Evolutionary conservation across 2,797 vertebrate genomes (phyloP), one percentile per base, ranked within the genome.

Genomic region (Siniperca obscura): DNA sequence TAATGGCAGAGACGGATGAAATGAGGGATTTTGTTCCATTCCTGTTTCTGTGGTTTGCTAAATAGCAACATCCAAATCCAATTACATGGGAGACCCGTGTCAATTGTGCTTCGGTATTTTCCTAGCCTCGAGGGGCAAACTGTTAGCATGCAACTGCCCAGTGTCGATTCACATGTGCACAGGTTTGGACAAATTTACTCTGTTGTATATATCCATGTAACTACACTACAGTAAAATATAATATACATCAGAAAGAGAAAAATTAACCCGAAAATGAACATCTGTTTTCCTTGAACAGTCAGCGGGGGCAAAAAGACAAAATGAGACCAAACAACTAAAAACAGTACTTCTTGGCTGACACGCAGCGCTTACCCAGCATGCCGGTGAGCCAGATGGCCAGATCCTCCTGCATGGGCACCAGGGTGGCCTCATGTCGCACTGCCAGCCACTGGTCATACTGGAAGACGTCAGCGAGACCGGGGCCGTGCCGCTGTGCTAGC

Each of bases 371-470:
- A 99, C 98, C 97, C 78, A 99, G 92, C 93, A 99, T 96, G 74
- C 96, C 94, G 7, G 93, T 97, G 11, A 99, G 94, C 98, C 98
- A 99, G 80, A 99, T 98, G 1, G 98, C 96, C 75, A 99, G 94
- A 62, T 99, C 98, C 84, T 99, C 98, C 80, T 97, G 97, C 98
- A 99, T 99, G 52, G 98, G 98, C 83, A 98, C 89, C 87, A 99
- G 88, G 0, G 97, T 96, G 76, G 98, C 98, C 84, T 98, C 97
- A 0, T 99, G 98, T 0, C 98, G 95, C 86, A 99, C 97, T 0
- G 97, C 93, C 86, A 99, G 94, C 98, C 98, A 99, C 25, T 98
- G 98, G 85, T 99, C 98, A 2, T 98, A 99, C 85, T 98, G 96
- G 81, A 95, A 97, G 65, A 99, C 98, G 0, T 99, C 96, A 0